Evolutionary conservation across 2,888 invertebrate species (phyloP), one percentile per base, ranked within the genome.

Genomic region (Invenusta paracnida): DNA sequence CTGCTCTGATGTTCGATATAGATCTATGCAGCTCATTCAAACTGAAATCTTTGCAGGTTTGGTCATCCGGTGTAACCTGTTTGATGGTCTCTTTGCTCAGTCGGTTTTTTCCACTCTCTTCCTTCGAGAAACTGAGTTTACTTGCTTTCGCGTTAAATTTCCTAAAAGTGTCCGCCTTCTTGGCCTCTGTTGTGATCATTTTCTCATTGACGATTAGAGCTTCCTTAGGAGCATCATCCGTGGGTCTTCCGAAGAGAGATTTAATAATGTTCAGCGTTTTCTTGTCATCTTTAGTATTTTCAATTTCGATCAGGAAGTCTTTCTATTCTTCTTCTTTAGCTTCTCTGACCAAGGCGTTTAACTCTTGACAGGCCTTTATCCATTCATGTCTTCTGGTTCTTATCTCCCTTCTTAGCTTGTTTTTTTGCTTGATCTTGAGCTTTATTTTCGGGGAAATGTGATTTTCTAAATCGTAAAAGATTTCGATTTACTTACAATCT

Each of bases 1-100:
- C 73, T 73, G 73, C 73, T 73, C 2, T 73, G 2, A 73, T 73
- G 73, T 73, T 73, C 2, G 73, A 73, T 2, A 73, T 73, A 73
- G 73, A 5, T 73, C 25, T 73, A 23, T 73, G 2, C 2, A 73
- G 27, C 27, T 73, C 73, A 13, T 73, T 2, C 73, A 73, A 13
- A 23, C 73, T 73, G 27, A 73, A 73, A 23, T 73, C 73, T 73
- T n/a, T 73, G 73, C 73, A 73, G 27, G 73, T 73, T 5, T 23
- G 2, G 25, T 73, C 73, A 13, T 73, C 73, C 5, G 73, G 73
- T 13, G 73, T 73, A 13, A 2, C 2, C 73, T 73, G 73, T 13
- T 23, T 13, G 11, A 73, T 73, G 73, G 23, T 73, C 11, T 2
- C 27, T 73, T 23, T 73, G 73, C 73, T 73, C 11, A 73, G 73